Evolutionary conservation across 1,140 invertebrate genomes (phyloP).

Genomic region (Orchesella cincta): DNA sequence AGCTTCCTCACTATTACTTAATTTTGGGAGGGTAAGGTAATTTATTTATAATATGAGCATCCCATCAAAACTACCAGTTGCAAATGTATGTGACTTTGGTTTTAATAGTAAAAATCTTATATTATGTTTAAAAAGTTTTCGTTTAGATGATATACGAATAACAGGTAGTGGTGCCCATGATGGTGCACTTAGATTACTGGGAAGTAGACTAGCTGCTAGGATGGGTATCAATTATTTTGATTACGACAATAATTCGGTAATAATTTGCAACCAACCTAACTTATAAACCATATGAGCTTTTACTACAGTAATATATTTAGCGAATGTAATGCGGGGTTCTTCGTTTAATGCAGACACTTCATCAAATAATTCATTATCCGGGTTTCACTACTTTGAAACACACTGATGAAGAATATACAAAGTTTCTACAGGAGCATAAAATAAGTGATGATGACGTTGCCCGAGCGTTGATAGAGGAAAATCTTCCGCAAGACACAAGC

Average conservation of each 20-base stretch:
- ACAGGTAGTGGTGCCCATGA: background rate
- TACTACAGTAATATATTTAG: too few species aligned
- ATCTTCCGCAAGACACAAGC: background rate
- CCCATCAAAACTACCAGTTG: too few species aligned
- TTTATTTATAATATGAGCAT: too few species aligned
- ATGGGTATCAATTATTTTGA: slow-evolving; percentile 30
- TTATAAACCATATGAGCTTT: background rate
- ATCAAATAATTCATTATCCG: slow-evolving; percentile 18
- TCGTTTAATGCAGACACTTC: background rate
- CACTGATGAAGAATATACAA: background rate
- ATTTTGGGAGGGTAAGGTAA: slow-evolving; percentile 27
- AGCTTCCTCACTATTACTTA: slow-evolving; percentile 7
- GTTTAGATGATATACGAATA: slow-evolving; percentile 18
- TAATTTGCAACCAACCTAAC: background rate
- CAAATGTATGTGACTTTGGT: too few species aligned
- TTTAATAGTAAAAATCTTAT: background rate
- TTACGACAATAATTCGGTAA: slow-evolving; percentile 18
- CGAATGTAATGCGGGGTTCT: too few species aligned
- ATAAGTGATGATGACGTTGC: slow-evolving; percentile 5
- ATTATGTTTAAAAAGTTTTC: background rate
- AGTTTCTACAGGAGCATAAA: background rate
- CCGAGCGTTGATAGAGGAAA: background rate
- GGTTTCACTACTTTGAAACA: background rate
- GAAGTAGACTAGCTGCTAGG: background rate
- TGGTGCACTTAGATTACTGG: slow-evolving; percentile 8